Evolutionary conservation across 2,888 invertebrate genomes (phyloP), one percentile per base, ranked within the genome.

Genomic region (Scaptomyza cyrtandrae): DNA sequence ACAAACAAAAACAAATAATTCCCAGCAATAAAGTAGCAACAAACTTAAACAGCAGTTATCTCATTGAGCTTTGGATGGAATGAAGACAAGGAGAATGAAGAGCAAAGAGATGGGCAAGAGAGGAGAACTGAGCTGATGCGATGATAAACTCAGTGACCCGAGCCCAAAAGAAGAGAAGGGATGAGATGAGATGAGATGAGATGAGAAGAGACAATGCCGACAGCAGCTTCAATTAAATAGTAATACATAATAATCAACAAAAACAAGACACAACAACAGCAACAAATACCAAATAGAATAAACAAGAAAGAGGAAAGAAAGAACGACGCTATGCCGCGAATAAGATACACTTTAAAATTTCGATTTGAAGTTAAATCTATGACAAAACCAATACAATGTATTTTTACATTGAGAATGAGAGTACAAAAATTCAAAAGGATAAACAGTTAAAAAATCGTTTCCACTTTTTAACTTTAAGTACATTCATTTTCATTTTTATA

Each of bases 181-280:
- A 19, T 19, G 19, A 19, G 19, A 19, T 19, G 14, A 13, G 39
- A 41, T 41, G 41, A 45, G 52, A 24, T 2, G 24, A 27, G 52
- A 44, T 27, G 52, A 58, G 53, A 54, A 63, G 50, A 44, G 61
- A 48, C 53, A 46, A 59, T 67, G 66, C 79, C 62, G 57, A 64
- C 68, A 68, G 56, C 44, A 49, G 43, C 85, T 80, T 84, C 87
- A 86, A 82, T 85, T 76, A 79, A 87, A 82, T 73, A 76, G 83
- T 66, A 87, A 87, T 85, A 82, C 83, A 87, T 73, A 82, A 70
- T 72, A 81, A 87, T 81, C 65, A 82, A 76, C 60, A 60, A 54
- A 48, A 60, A 46, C 52, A 41, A 45, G 24, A 27, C 11, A 37
- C 16, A 44, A 44, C 39, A 67, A 67, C 24, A 3, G 39, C 37